Evolutionary conservation across 2,888 invertebrate species (phyloP).

Genomic region (Hydriomena furcata): DNA sequence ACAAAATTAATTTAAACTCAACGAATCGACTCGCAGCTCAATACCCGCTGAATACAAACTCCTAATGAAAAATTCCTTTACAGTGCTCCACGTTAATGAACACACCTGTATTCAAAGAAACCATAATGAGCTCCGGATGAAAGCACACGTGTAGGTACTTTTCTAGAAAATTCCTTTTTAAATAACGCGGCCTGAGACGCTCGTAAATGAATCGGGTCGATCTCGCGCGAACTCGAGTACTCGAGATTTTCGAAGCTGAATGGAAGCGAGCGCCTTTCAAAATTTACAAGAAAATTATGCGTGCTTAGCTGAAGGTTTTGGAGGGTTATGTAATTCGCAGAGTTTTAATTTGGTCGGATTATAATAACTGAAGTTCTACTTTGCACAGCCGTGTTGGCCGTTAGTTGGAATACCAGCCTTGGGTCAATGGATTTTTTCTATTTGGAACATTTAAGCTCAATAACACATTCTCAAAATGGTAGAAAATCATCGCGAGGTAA

Average conservation of each 20-base stretch:
- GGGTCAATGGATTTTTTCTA: too few relatives aligned
- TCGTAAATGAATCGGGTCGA: slow-evolving; percentile 50
- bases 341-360: slow-evolving; percentile 14
- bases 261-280: slow-evolving; percentile 26
- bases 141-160: slow-evolving; percentile 38
- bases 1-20: slow-evolving; percentile 20
- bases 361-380: background rate
- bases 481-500: too few relatives aligned
- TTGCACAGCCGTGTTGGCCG: too few relatives aligned
- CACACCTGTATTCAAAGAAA: slow-evolving; percentile 46
- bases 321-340: slow-evolving; percentile 2
- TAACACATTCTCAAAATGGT: too few relatives aligned
- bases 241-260: slow-evolving; percentile 16
- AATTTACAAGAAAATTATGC: slow-evolving; percentile 27
- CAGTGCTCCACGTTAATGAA: slow-evolving; percentile 43
- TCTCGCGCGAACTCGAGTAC: slow-evolving; percentile 31
- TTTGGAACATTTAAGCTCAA: too few relatives aligned
- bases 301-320: slow-evolving; percentile 19
- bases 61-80: slow-evolving; percentile 78
- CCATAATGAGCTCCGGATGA: slow-evolving; percentile 40
- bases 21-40: slow-evolving; percentile 27
- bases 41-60: slow-evolving; percentile 54
- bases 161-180: slow-evolving; percentile 48
- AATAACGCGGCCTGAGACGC: slow-evolving; percentile 49
- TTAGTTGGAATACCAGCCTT: too few relatives aligned